Evolutionary conservation across 2,888 invertebrate species (phyloP), one percentile per base, ranked within the genome.

Genomic region (Cremastinae sp.): DNA sequence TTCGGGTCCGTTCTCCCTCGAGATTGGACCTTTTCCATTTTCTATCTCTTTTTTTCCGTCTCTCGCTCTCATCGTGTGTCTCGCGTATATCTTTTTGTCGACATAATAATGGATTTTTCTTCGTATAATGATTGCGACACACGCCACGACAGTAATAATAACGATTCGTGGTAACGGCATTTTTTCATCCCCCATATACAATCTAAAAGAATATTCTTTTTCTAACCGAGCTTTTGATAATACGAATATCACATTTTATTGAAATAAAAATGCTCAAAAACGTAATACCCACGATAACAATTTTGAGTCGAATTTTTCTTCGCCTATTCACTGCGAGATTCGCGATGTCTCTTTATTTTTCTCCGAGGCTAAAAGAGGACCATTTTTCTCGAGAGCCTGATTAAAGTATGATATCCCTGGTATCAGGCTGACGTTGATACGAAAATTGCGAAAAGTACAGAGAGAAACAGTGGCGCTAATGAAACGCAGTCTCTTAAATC

Each of bases 1-100:
- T 45, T 58, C 35, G 22, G 62, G 14, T 55, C 37, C 45, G 12
- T 45, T 69, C 73, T 73, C 76, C 53, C 55, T 73, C 69, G 76
- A 69, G 64, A 73, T 64, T 41, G 58, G 37, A 64, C 12, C 14
- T 68, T 37, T 22, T 28, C 28, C 28, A 28, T 5, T 16, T 49
- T 20, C 16, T 35, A 14, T 10, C 37, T n/a, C 22, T 28, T 22
- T 39, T 51, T 22, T 49, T 47, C 9, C 49, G 18, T 49, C 16
- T 41, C 10, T 41, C 12, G 2, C 41, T 12, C 5, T 64, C 64
- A 10, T 4, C n/a, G 0, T 41, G 18, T 18, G 39, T 37, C 55
- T 20, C 9, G n/a, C n/a, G 14, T 12, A 12, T 55, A 22, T 18
- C 4, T 3, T 47, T 22, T 18, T 56, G 43, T 12, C 35, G 47